Base-by-base conservation (phyloP, 2,113 vertebrate genomes). In the Erythrocebus patas region DNA sequence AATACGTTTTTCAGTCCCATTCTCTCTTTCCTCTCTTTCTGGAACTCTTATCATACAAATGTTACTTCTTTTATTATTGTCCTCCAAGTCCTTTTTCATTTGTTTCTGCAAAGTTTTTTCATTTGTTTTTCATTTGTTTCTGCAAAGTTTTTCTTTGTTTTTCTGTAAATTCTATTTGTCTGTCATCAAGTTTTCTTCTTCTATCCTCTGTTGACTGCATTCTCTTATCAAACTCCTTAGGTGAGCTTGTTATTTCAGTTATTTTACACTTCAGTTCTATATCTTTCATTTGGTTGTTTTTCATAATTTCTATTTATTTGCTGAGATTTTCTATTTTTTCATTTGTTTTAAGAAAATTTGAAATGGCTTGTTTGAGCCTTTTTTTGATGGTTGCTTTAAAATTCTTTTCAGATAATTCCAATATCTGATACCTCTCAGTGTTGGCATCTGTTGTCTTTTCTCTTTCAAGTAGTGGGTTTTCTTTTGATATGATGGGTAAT, bases 201-300 rank as follows among this genome's bases (percentile, higher is more conserved):
- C 18, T 92, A 5, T 79, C 68, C 73, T 94, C n/a, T 80, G 84
- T 70, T 45, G 48, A 43, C 25, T 89, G 17, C 50, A 80, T 22
- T 93, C 7, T 92, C 64, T 30, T 82, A 32, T 86, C 27, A 82
- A 86, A 90, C 32, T 25, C 22, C 76, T 92, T 57, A 85, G 59
- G 18, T 48, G 59, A 75, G 11, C 50, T 85, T 72, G 35, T 85
- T 73, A 92, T 80, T 97, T 72, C 13, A 23, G 13, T 81, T 90
- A 90, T 89, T 92, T 88, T 82, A n/a, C 82, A 86, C 85, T 95
- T 61, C 27, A 43, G 32, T 72, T 95, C 23, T 89, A 22, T 90
- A 70, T 61, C 90, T 91, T 93, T n/a, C 20, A 55, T 55, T 76
- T 86, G 23, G 25, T 93, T 90, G 23, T 52, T 85, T 93, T 87